Evolutionary conservation across 2,113 vertebrate genomes (phyloP).

Genomic region (Malurus cyaneus): DNA sequence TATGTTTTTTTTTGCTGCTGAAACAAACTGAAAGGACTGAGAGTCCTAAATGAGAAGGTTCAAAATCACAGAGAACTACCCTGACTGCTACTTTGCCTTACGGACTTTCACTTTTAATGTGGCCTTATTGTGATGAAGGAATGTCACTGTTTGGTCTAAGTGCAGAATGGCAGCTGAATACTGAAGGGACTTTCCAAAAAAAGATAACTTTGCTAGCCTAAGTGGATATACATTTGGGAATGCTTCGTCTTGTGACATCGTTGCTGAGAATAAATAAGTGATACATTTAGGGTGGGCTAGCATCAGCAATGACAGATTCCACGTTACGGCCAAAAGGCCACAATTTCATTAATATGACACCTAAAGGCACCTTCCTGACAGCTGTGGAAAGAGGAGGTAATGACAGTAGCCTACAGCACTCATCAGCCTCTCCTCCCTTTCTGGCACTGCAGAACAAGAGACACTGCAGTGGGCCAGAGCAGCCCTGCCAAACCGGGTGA

Average conservation of each 20-base stretch:
- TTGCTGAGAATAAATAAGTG: background rate
- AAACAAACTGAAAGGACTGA: background rate
- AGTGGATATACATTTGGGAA: background rate
- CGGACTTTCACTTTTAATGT: background rate
- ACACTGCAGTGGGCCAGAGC: background rate
- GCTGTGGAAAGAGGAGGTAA: conserved; percentile 12
- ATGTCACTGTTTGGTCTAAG: rapidly evolving
- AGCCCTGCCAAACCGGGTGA: background rate
- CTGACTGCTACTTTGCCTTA: background rate
- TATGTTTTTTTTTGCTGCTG: background rate
- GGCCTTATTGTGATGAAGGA: background rate
- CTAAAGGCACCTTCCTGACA: conserved; percentile 34
- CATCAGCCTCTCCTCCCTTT: conserved; percentile 23
- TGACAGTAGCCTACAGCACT: conserved; percentile 26
- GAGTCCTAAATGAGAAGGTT: background rate
- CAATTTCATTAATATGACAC: conserved; percentile 45
- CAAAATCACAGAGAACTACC: background rate
- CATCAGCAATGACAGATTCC: background rate
- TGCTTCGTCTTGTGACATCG: background rate
- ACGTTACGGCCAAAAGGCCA: conserved; percentile 28
- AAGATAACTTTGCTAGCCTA: background rate
- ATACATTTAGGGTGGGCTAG: background rate
- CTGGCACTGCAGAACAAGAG: background rate
- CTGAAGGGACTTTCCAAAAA: background rate
- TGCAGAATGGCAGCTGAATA: background rate